These are phyloP conservation scores for Dryomyza anilis DNA, from an alignment of 2,888 invertebrate genomes.

Conservation along the genomic window DNA sequence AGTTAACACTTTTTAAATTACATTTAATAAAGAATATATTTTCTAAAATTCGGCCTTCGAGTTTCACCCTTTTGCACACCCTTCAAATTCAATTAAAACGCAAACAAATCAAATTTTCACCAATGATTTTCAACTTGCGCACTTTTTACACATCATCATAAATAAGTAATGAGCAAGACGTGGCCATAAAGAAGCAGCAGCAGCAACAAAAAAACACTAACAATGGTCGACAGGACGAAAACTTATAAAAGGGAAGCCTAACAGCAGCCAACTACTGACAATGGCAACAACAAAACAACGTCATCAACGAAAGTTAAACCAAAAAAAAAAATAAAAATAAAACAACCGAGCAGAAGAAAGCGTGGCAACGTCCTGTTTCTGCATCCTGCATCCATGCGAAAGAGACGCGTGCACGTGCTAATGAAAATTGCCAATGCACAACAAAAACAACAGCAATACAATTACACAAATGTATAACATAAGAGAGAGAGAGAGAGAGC, in stretches of 20 bases:
- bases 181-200: neutral
- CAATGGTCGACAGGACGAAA: conserved; percentile 1
- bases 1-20: neutral
- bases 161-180: conserved; percentile 25
- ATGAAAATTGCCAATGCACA: conserved; percentile 27
- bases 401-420: conserved; percentile 37
- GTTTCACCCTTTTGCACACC: conserved; percentile 13
- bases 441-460: conserved; percentile 18
- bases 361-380: conserved; percentile 10
- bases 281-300: too few relatives aligned
- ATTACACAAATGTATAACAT: neutral
- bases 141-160: conserved; percentile 21
- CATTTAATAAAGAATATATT: neutral
- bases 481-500: neutral
- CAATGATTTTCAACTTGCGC: conserved; percentile 14
- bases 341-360: neutral
- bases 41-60: neutral
- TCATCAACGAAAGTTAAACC: neutral
- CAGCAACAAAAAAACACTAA: neutral
- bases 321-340: neutral
- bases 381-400: conserved; percentile 1
- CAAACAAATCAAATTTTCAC: conserved; percentile 20
- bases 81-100: conserved; percentile 17
- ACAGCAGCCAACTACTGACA: too few relatives aligned
- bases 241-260: neutral